Percentiles rank a stretch among this genome's conserved stretches.
These are phyloP conservation scores for Linhomoeus sp. DNA, from an alignment of 2,888 invertebrate species.

Conservation along the genomic window DNA sequence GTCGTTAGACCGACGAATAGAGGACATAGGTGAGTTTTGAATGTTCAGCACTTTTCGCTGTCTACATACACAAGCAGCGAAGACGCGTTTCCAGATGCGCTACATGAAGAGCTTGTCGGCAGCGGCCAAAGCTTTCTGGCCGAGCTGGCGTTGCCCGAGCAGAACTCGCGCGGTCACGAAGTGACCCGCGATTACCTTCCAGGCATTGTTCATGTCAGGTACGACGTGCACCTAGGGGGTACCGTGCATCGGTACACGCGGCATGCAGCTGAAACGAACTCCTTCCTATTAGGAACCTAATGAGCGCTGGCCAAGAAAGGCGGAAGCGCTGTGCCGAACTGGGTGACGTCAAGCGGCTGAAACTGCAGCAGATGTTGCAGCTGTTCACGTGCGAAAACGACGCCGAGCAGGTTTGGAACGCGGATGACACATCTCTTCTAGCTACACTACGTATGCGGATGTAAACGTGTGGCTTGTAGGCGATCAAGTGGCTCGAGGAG, in stretches of 20 bases:
- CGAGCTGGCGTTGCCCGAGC: conserved; percentile 44
- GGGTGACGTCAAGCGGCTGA: conserved; percentile 51
- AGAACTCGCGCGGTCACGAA: conserved; percentile 50
- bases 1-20: conserved; percentile 28
- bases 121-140: conserved; percentile 57
- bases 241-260: too few relatives aligned
- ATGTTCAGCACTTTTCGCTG: too few relatives aligned
- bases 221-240: conserved; percentile 33
- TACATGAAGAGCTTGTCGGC: conserved; percentile 44
- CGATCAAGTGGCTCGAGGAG: conserved; percentile 54
- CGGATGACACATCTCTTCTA: not conserved
- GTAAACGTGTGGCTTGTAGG: conserved; percentile 29
- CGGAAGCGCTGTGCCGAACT: conserved; percentile 46
- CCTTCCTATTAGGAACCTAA: too few relatives aligned
- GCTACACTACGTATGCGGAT: not conserved
- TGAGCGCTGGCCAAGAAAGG: conserved; percentile 36
- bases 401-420: conserved; percentile 44
- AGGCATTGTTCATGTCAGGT: conserved; percentile 48
- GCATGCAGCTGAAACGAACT: too few relatives aligned
- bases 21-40: conserved; percentile 27
- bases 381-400: conserved; percentile 55
- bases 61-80: too few relatives aligned
- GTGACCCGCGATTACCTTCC: conserved; percentile 44
- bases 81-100: too few relatives aligned
- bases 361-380: conserved; percentile 53